Base-by-base conservation (phyloP, 2,888 invertebrate genomes). In the Allolobophora icterica region DNA sequence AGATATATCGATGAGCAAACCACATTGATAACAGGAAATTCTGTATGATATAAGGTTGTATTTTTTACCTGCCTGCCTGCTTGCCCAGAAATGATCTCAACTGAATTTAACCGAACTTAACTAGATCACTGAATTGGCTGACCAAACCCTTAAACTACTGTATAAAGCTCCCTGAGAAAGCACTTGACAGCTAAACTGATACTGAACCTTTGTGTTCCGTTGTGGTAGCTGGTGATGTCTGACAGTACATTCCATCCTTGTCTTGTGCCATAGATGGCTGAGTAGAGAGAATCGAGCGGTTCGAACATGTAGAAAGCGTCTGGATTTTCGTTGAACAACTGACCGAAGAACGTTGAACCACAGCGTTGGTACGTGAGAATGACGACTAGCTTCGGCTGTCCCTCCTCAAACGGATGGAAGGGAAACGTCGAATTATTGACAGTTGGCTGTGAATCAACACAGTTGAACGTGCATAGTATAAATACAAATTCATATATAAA, bases 281-380 rank as follows among this genome's bases (percentile, higher is more conserved):
- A 84, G 91, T 92, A 92, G 24, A 91, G 52, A n/a, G 90, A 89
- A 84, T 92, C 92, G 34, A 92, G 89, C 33, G 92, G 92, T 91
- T 92, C 92, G 52, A 90, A 92, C 91, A 91, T 40, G 90, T 92
- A 92, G 90, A 92, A 91, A 34, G 89, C 89, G 24, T 91, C 89
- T 35, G 87, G 89, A 89, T 92, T 90, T n/a, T 40, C 45, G 90
- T 91, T 92, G 84, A 92, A 92, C 24, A 91, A 45, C 15, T 91
- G 58, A 13, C 92, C 92, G 87, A 92, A 90, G 90, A 91, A 92
- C 45, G 84, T 84, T 19, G 91, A 91, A 8, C 92, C 92, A 40
- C 91, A 90, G 15, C 92, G 89, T 90, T 91, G 91, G 90, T 91
- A 92, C 21, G 91, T 91, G 34, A 92, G 52, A 15, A 92, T 89